Percentiles rank a stretch among this genome's conserved stretches.
phyloP scores from a whole-genome alignment of 2,888 invertebrate genomes.

The Cynaeus angustus region DNA sequence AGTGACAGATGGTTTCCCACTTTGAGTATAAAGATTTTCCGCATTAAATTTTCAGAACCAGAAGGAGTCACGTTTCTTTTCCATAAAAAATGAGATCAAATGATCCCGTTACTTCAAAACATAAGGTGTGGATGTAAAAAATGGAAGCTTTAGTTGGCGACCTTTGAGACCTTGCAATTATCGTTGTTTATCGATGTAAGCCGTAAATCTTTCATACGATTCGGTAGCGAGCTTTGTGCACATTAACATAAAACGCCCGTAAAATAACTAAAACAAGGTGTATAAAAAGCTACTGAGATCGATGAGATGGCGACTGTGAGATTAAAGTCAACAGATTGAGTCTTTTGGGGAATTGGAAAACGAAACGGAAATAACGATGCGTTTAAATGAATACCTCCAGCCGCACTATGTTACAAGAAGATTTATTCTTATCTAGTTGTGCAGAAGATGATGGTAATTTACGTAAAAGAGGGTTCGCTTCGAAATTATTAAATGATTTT shows the following conservation, averaged over 20 bases:
- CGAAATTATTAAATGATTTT: conserved; percentile 37
- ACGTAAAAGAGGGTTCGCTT: conserved; percentile 7
- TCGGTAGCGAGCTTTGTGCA: conserved; percentile 42
- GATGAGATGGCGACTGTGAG: conserved; percentile 64
- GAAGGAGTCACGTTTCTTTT: conserved; percentile 26
- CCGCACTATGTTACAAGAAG: conserved; percentile 59
- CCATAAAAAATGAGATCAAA: conserved; percentile 30
- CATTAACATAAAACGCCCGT: conserved; percentile 57
- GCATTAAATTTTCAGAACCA: conserved; percentile 22
- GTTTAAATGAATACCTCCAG: conserved; percentile 60
- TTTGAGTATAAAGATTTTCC: conserved; percentile 15
- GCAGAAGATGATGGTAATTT: conserved; percentile 22
- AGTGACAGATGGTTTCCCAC: conserved; percentile 3
- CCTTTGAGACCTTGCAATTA: conserved; percentile 39
- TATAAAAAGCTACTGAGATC: conserved; percentile 62
- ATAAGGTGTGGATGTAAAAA: conserved; percentile 20
- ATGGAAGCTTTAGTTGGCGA: conserved; percentile 2
- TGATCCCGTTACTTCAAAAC: conserved; percentile 18
- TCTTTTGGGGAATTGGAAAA: conserved; percentile 65
- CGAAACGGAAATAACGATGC: conserved; percentile 66
- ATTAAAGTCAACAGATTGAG: conserved; percentile 67
- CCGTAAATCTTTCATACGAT: conserved; percentile 45
- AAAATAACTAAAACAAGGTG: conserved; percentile 62
- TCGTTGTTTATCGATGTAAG: conserved; percentile 39
- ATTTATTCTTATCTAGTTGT: conserved; percentile 60